A percentile compares a stretch with the other conserved stretches of the same genome.
These are phyloP conservation scores for Bedellia somnulentella DNA, from an alignment of 2,888 invertebrate genomes.

Conservation along the genomic window DNA sequence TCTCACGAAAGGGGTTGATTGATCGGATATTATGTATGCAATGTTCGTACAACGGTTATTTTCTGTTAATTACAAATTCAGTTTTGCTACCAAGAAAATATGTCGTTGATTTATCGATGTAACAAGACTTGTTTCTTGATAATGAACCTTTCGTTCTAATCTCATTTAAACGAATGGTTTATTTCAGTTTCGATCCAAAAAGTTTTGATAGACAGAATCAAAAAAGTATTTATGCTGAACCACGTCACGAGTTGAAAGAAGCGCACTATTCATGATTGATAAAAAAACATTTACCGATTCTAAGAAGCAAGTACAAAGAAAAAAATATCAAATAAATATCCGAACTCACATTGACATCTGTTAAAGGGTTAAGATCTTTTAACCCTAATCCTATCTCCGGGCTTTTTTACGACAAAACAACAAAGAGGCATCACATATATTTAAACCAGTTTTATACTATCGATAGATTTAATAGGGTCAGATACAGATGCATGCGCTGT, in stretches of 20 bases:
- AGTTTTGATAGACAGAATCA: too few relatives aligned
- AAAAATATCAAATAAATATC: slow-evolving; percentile 16
- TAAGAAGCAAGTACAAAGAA: slow-evolving; percentile 1
- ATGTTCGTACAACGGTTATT: slow-evolving; percentile 3
- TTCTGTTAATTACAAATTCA: slow-evolving; percentile 5
- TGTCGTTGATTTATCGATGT: slow-evolving; percentile 4
- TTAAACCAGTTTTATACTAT: slow-evolving; percentile 54
- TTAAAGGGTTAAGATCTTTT: slow-evolving; percentile 15
- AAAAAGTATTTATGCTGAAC: slow-evolving; percentile 24
- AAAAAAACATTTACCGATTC: slow-evolving; percentile 44
- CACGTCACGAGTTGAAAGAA: slow-evolving; percentile 9
- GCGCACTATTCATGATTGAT: slow-evolving; percentile 18
- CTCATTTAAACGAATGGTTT: too few relatives aligned
- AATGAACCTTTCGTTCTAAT: too few relatives aligned
- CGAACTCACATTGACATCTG: slow-evolving; percentile 44
- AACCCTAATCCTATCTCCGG: slow-evolving; percentile 44
- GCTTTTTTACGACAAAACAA: slow-evolving; percentile 8
- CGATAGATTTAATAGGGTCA: slow-evolving; percentile 42
- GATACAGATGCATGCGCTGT: slow-evolving; percentile 22
- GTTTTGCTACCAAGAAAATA: slow-evolving; percentile 2
- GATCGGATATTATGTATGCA: slow-evolving; percentile 19
- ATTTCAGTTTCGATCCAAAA: too few relatives aligned
- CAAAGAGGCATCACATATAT: slow-evolving; percentile 37
- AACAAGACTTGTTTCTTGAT: too few relatives aligned
- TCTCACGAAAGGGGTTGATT: slow-evolving; percentile 50